Evolutionary conservation across 64 coral and sea anemone species (phyloP).

Genomic region (Montipora efflorescens): DNA sequence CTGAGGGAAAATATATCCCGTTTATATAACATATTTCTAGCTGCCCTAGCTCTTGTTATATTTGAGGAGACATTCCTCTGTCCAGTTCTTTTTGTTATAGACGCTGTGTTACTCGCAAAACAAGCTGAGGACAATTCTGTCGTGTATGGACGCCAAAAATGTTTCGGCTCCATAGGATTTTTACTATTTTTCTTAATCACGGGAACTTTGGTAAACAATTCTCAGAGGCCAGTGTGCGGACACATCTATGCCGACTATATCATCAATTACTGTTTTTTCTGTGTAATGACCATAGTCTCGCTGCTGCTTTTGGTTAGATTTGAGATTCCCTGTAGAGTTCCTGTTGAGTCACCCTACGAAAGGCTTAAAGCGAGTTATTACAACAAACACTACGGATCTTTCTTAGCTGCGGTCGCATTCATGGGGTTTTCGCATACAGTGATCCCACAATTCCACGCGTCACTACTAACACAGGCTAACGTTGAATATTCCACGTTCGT

Average conservation of each 20-base stretch:
- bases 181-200: slow-evolving; percentile 69
- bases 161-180: slow-evolving; percentile 82
- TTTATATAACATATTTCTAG: slow-evolving; percentile 79
- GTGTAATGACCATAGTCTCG: slow-evolving; percentile 76
- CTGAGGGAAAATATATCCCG: slow-evolving; percentile 52
- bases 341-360: slow-evolving; percentile 33
- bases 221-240: slow-evolving; percentile 69
- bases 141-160: slow-evolving; percentile 73
- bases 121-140: slow-evolving; percentile 70
- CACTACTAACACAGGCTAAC: slow-evolving; percentile 35
- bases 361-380: slow-evolving; percentile 66
- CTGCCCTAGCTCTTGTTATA: slow-evolving; percentile 64
- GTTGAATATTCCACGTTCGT: slow-evolving; percentile 29
- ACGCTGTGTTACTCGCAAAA: slow-evolving; percentile 77
- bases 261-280: slow-evolving; percentile 90
- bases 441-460: slow-evolving; percentile 61
- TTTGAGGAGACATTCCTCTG: slow-evolving; percentile 71
- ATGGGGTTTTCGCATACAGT: slow-evolving; percentile 82
- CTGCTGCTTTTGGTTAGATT: slow-evolving; percentile 73
- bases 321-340: slow-evolving; percentile 23
- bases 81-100: slow-evolving; percentile 74
- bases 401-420: slow-evolving; percentile 26
- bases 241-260: slow-evolving; percentile 81
- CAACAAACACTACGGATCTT: slow-evolving; percentile 69
- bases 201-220: slow-evolving; percentile 69